Evolutionary conservation across 2,113 vertebrate species (phyloP).

Genomic region (rabbit (Oryctolagus cuniculus)): mOryCun1.1 NC_091438.1:114044001-114044500

Average conservation of each 20-base stretch:
- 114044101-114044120: not conserved
- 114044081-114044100: not conserved
- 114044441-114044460: not conserved
- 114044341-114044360: not conserved
- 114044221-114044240: not conserved
- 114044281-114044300: not conserved
- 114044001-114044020: not conserved
- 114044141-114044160: not conserved
- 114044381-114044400: not conserved
- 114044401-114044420: not conserved
- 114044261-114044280: not conserved
- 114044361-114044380: not conserved
- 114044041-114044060: not conserved
- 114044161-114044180: not conserved
- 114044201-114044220: not conserved
- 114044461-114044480: not conserved
- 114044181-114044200: not conserved
- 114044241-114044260: not conserved
- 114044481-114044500: not conserved
- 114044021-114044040: not conserved
- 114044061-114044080: not conserved
- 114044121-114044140: not conserved
- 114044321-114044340: constrained; percentile 9
- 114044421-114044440: not conserved
- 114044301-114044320: not conserved